A percentile compares a stretch with the other conserved stretches of the same genome.
These are phyloP conservation scores for Podarcis raffonei DNA, from an alignment of 2,113 vertebrate species.

Conservation along the genomic window DNA sequence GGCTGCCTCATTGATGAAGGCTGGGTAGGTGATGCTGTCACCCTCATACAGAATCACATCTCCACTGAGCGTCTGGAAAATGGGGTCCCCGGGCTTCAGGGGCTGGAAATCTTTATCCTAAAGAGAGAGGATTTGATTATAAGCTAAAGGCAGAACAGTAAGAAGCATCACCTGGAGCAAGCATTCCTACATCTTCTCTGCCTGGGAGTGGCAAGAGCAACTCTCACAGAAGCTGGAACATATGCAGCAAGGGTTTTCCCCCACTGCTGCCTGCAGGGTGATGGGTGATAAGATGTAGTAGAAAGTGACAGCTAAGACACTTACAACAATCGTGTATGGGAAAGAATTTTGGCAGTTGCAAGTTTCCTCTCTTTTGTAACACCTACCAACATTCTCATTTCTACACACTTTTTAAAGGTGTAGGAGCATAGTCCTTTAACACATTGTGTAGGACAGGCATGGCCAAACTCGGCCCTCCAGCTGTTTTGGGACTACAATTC, in stretches of 20 bases:
- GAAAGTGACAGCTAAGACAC: background rate
- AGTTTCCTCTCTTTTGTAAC: background rate
- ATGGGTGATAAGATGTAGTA: background rate
- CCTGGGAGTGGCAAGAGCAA: background rate
- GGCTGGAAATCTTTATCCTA: constrained; percentile 63
- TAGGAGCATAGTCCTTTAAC: too few species aligned
- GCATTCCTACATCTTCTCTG: background rate
- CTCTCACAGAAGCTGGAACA: background rate
- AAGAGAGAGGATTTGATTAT: background rate
- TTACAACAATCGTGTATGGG: background rate
- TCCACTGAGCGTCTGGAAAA: constrained; percentile 58
- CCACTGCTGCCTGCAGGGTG: too few species aligned
- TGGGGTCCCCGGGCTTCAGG: constrained; percentile 41
- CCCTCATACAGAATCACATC: constrained; percentile 51
- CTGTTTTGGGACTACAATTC: too few species aligned
- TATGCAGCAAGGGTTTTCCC: background rate
- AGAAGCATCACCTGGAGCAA: background rate
- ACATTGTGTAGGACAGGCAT: background rate
- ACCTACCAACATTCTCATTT: background rate
- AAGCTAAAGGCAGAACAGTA: background rate
- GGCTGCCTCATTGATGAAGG: constrained; percentile 68
- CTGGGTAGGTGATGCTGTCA: constrained; percentile 18
- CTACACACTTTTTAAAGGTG: background rate
- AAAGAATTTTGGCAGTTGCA: background rate
- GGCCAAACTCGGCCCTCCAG: too few species aligned